Base-by-base conservation (phyloP, 2,797 vertebrate genomes). In the Emydoidea blandingii region DNA sequence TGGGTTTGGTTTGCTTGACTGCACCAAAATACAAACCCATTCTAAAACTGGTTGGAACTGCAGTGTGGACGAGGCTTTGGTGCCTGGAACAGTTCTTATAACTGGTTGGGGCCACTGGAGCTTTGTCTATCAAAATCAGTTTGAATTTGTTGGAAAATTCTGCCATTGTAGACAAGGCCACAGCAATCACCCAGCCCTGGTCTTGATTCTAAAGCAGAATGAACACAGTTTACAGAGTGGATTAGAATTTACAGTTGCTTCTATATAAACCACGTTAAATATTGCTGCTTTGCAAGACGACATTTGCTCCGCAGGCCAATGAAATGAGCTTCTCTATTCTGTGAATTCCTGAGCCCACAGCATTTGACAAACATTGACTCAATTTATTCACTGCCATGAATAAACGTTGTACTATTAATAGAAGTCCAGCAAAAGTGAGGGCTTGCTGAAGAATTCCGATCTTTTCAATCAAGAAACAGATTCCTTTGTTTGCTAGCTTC, bases 401-500 rank as follows among this genome's bases (percentile, higher is more conserved):
- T 91, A 94, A 96, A 94, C 84, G 83, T 86, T 92, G 86, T 4
- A 5, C 94, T 97, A 95, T 96, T 97, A 96, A 97, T 95, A 92
- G 95, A 68, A 95, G 91, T 93, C 92, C 12, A 57, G 91, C 93
- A 89, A 94, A 94, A 92, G 88, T 2, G 78, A 97, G 92, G 90
- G 91, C 53, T n/a, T 82, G 89, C 79, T 94, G 92, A 97, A 98
- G 97, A 98, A 96, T 97, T 96, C 93, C 76, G 74, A 34, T 76
- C 87, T 97, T 97, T 91, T 93, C 91, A 95, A 37, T 31, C 41
- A 82, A 80, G 92, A 95, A 93, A 98, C 85, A 84, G 82, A 19
- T 25, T 83, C 85, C 96, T 98, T 97, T 97, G 97, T 98, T 97
- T 97, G 95, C 96, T 95, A 91, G 83, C 85, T 91, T 94, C 85